These are phyloP conservation scores for Cynocephalus volans DNA, from an alignment of 2,113 vertebrate genomes.

Conservation along the genomic window DNA sequence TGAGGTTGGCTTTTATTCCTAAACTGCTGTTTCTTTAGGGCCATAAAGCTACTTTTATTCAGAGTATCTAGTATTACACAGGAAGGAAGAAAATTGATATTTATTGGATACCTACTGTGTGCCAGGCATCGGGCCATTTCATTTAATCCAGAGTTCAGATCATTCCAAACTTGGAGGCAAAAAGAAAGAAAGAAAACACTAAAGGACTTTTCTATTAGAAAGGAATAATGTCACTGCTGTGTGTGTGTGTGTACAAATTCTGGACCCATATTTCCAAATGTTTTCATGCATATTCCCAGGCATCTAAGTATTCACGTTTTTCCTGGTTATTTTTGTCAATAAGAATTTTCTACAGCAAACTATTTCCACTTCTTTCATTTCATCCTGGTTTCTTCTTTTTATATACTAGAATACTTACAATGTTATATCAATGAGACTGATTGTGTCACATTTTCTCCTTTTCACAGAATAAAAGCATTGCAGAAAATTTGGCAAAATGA, in stretches of 20 bases:
- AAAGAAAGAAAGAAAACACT: neutral
- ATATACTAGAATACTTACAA: neutral
- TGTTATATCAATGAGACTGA: neutral
- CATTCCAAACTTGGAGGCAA: neutral
- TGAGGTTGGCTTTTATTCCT: constrained; percentile 45
- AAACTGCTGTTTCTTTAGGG: constrained; percentile 60
- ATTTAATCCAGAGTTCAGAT: constrained; percentile 54
- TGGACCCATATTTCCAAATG: neutral
- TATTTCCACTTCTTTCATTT: constrained; percentile 43
- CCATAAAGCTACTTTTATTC: constrained; percentile 44
- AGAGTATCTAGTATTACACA: constrained; percentile 43
- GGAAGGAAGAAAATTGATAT: constrained; percentile 58
- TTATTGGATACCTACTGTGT: constrained; percentile 33
- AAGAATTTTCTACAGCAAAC: constrained; percentile 29
- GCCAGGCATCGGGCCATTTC: constrained; percentile 26
- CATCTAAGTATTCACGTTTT: neutral
- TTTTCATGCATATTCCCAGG: neutral
- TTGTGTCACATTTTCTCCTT: constrained; percentile 22
- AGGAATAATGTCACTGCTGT: neutral
- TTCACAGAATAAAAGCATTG: constrained; percentile 12
- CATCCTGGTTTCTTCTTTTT: constrained; percentile 11
- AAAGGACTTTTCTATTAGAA: constrained; percentile 6
- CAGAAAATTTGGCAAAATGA: constrained; percentile 44
- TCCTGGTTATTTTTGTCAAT: constrained; percentile 10
- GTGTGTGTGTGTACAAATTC: constrained; percentile 2